Evolutionary conservation across 1,140 invertebrate species (phyloP).

Genomic region (Lutraria rhynchaena): DNA sequence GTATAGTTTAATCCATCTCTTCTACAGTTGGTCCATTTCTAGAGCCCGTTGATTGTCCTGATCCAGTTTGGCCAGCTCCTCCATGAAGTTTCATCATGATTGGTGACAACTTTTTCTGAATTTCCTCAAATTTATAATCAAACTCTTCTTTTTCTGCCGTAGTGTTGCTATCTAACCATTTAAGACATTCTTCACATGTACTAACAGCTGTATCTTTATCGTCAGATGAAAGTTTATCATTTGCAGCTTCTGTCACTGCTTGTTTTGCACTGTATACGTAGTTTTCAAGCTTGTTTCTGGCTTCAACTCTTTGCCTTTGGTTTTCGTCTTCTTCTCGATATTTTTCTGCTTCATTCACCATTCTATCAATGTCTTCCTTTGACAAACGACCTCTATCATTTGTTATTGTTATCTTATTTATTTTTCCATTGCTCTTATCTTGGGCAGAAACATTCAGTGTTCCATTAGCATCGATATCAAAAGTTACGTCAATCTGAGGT

Average conservation of each 20-base stretch:
- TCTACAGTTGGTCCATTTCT: neutral
- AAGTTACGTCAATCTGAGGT: conserved; percentile 86
- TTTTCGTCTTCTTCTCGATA: conserved; percentile 83
- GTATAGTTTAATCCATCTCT: conserved; percentile 14
- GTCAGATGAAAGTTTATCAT: conserved; percentile 87
- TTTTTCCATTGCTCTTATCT: conserved; percentile 95
- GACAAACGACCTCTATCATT: conserved; percentile 85
- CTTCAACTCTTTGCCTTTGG: conserved; percentile 72
- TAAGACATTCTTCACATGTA: conserved; percentile 95
- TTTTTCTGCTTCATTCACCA: conserved; percentile 85
- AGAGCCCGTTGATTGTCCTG: neutral
- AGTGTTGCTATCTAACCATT: conserved; percentile 96
- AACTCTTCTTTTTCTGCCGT: conserved; percentile 77
- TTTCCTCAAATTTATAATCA: conserved; percentile 73
- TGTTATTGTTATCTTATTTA: conserved; percentile 88
- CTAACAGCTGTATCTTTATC: conserved; percentile 93
- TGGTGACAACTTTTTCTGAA: too few species aligned
- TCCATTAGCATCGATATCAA: too few species aligned
- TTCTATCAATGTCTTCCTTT: too few species aligned
- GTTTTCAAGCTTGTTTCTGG: conserved; percentile 85
- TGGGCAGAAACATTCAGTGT: too few species aligned
- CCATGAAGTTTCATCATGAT: too few species aligned
- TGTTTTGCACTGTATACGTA: conserved; percentile 87
- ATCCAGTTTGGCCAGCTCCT: conserved; percentile 73
- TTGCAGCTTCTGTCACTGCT: conserved; percentile 78